phyloP scores from a whole-genome alignment of 2,113 vertebrate species.

The Reinhardtius hippoglossoides region DNA sequence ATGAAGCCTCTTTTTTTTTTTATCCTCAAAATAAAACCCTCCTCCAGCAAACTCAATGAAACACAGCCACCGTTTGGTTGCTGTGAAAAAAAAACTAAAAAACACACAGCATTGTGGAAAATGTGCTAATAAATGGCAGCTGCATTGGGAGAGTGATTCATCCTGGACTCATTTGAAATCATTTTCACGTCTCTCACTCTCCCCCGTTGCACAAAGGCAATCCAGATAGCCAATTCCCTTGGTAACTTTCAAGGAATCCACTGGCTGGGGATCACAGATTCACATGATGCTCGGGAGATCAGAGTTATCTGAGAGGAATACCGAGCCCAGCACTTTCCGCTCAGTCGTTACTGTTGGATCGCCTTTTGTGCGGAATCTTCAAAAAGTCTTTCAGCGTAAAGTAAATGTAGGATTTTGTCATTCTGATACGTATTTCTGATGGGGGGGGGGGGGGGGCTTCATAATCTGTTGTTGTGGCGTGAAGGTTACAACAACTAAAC shows the following conservation, averaged over 20 bases:
- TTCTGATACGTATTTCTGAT: not conserved
- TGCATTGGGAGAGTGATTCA: constrained; percentile 69
- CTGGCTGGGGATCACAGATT: constrained; percentile 67
- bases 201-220: constrained; percentile 68
- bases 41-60: constrained; percentile 18
- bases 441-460: too few species aligned
- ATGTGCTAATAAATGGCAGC: constrained; percentile 69
- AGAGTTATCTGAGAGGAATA: constrained; percentile 38
- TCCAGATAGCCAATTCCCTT: constrained; percentile 67
- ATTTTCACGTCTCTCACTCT: constrained; percentile 65
- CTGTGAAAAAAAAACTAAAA: constrained; percentile 16
- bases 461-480: not conserved
- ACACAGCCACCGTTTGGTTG: not conserved
- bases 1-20: constrained; percentile 19
- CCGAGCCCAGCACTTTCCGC: constrained; percentile 3
- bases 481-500: not conserved
- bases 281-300: constrained; percentile 54
- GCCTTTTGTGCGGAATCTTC: constrained; percentile 26
- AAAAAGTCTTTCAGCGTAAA: not conserved
- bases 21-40: constrained; percentile 14
- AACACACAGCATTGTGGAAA: constrained; percentile 31
- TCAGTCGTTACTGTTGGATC: not conserved
- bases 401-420: not conserved
- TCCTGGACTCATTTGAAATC: constrained; percentile 78
- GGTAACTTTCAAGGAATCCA: constrained; percentile 74